Conservation (phyloP, 2,113 vertebrate genomes). For the Pomatorhinus ruficollis region DNA sequence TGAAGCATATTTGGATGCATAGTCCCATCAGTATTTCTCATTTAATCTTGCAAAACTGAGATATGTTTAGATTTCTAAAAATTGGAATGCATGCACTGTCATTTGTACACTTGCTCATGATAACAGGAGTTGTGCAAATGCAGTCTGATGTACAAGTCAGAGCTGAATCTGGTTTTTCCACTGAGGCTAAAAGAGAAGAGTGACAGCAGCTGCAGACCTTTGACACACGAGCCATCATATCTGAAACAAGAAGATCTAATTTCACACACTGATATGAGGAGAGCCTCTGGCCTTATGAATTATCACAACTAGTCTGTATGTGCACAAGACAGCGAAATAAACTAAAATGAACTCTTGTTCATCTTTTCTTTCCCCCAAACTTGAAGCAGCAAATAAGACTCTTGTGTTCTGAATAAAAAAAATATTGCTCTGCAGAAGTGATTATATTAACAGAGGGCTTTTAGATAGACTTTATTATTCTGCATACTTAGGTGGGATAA, state of each 20-base stretch:
- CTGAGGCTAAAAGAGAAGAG: conserved; percentile 40
- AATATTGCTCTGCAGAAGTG: not conserved
- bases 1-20: not conserved
- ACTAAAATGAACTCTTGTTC: conserved; percentile 24
- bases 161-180: conserved; percentile 46
- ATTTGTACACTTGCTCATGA: not conserved
- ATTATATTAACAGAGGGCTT: not conserved
- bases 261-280: conserved; percentile 45
- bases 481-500: not conserved
- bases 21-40: not conserved
- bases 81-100: not conserved
- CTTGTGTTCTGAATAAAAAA: not conserved
- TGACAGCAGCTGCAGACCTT: conserved; percentile 70
- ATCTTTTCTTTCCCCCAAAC: not conserved
- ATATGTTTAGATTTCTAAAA: not conserved
- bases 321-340: not conserved
- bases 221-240: conserved; percentile 62
- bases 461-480: not conserved
- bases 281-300: conserved; percentile 57
- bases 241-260: conserved; percentile 66
- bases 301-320: not conserved
- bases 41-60: not conserved
- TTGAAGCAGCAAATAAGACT: not conserved
- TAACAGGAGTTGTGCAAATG: not conserved
- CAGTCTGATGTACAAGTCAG: not conserved